Base-by-base conservation (phyloP, 1,140 invertebrate genomes). In the Tetragonula clypearis region DNA sequence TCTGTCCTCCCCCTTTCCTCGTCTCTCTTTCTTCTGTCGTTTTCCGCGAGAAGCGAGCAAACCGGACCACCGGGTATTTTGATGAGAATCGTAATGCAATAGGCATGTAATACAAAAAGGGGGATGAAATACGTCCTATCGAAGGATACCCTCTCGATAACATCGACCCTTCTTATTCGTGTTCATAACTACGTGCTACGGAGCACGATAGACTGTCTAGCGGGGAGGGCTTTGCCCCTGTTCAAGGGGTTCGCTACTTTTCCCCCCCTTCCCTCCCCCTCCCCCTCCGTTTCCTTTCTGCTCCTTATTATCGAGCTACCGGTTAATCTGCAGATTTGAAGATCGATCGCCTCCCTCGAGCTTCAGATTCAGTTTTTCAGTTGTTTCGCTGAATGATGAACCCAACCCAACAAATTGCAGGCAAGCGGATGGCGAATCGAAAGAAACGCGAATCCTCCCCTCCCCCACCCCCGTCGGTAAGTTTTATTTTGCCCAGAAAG, bases 31-130 rank as follows among this genome's bases (percentile, higher is more conserved):
- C 26, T 55, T 14, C 92, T 93, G 91, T 92, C 88, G 83, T 78
- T 53, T 49, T 9, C 56, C 74, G 14, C 73, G 85, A 86, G 86
- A 83, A 87, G 87, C 86, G 89, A 87, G 83, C 84, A 87, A 88
- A 81, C 82, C 76, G 83, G 87, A 66, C 65, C 68, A 66, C 65
- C 68, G 83, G 72, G 76, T 88, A 84, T 86, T 90, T 90, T 92
- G 92, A 94, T 94, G 93, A 93, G 93, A 94, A 94, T 93, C 92
- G 93, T 94, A 94, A 94, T 94, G 93, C 93, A 94, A 94, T 94
- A 94, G 91, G 93, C 93, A 90, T 93, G 93, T 93, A 92, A 92
- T 92, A 87, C 90, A 87, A 92, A 92, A 92, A 90, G 91, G 90
- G 90, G n/a, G n/a, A 89, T 87, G 86, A 88, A 88, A 85, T 87